Base-by-base conservation (phyloP, 2,888 invertebrate genomes). In the Achlya flavicornis region DNA sequence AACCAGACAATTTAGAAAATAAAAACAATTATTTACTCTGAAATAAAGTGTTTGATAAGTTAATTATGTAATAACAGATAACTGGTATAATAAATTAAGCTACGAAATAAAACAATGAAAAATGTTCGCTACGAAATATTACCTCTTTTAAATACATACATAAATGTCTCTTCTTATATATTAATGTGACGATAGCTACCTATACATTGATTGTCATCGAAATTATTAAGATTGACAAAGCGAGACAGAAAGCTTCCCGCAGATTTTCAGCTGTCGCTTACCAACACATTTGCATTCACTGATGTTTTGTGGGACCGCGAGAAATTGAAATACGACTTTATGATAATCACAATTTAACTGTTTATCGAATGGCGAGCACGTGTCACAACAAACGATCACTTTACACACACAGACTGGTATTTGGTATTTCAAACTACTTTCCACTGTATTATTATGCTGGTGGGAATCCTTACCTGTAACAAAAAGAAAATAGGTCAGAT, bases 251-350 rank as follows among this genome's bases (percentile, higher is more conserved):
- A 81, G 77, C 78, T 74, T 83, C 79, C 78, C 80, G 81, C 78
- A 77, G 84, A 87, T 88, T 89, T 89, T 90, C 89, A 87, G 87
- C 87, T 88, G 87, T 87, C 85, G 81, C 75, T 75, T 78, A 83
- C 78, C 73, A 78, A 86, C 83, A 84, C 84, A 87, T 78, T 78
- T 74, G 75, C 68, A 70, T 75, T 67, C 72, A 72, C 75, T 80
- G 67, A 75, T 73, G 72, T 71, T 71, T 72, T 74, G 76, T 74
- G 74, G 79, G 78, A 72, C 76, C 78, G 83, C 77, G 85, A 75
- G 78, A 86, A 87, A 77, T 84, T 87, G 84, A 90, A 89, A 86
- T 88, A 89, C 86, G 86, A 86, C 89, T 88, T 87, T 89, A 89
- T 87, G 82, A 71, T 76, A 85, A 89, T 88, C 74, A 63, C 48